A percentile compares a stretch with the other conserved stretches of the same genome.
phyloP scores from a whole-genome alignment of 2,797 vertebrate species.

The Vireo griseus region DNA sequence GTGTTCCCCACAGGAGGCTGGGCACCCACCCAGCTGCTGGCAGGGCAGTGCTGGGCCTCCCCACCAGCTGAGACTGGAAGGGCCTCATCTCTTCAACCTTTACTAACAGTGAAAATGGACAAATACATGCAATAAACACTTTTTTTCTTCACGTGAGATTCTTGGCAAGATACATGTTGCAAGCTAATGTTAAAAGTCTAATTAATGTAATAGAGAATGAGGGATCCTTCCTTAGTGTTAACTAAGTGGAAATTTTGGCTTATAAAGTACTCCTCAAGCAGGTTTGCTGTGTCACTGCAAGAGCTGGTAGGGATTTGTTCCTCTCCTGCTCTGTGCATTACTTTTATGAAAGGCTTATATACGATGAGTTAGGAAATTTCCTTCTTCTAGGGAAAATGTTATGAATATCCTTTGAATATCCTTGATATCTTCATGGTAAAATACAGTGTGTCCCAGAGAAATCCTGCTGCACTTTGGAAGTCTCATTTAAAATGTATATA shows the following conservation, averaged over 20 bases:
- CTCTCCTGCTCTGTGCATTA: not conserved
- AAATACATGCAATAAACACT: not conserved
- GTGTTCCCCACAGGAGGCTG: not conserved
- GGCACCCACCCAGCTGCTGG: not conserved
- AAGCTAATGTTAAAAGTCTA: not conserved
- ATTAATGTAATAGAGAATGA: not conserved
- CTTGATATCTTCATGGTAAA: not conserved
- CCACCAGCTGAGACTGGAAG: rapidly evolving
- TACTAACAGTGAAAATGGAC: not conserved
- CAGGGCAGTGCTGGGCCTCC: not conserved
- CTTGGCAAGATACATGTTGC: not conserved
- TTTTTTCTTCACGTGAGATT: rapidly evolving
- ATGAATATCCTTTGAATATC: rapidly evolving
- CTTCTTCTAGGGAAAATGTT: not conserved
- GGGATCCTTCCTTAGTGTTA: not conserved
- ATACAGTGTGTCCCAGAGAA: not conserved
- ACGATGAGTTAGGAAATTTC: not conserved
- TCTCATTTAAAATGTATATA: not conserved
- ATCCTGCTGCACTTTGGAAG: not conserved
- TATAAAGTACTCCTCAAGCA: not conserved
- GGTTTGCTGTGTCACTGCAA: not conserved
- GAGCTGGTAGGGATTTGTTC: not conserved
- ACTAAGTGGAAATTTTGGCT: not conserved
- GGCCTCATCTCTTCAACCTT: not conserved
- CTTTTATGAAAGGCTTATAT: not conserved